Evolutionary conservation across 2,888 invertebrate species (phyloP).

Genomic region (Rhagophthalmus giganteus): DNA sequence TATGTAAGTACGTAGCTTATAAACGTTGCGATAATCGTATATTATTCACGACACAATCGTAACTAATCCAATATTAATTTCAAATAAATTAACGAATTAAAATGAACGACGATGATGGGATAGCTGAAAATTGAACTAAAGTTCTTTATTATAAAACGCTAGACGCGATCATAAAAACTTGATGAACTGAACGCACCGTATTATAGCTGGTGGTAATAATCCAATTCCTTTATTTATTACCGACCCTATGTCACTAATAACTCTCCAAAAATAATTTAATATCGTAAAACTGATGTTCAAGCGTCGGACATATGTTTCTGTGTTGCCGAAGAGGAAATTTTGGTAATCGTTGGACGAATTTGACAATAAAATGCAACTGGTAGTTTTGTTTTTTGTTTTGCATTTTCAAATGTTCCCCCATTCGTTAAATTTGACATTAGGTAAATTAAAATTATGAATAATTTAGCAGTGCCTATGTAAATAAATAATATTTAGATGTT

Average conservation of each 20-base stretch:
- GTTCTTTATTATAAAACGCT: constrained; percentile 1
- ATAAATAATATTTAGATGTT: no score
- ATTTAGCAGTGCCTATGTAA: no score
- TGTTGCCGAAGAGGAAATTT: no score
- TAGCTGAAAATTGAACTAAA: background rate
- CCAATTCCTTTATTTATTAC: constrained; percentile 38
- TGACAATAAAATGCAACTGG: no score
- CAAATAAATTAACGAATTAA: background rate
- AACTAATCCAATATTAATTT: background rate
- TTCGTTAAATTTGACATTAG: no score
- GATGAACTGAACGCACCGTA: constrained; percentile 21
- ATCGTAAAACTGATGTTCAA: constrained; percentile 23
- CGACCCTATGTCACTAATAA: constrained; percentile 26
- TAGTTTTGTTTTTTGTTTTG: no score
- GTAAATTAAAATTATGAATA: no score
- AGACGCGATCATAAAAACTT: constrained; percentile 12
- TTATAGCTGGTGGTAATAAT: constrained; percentile 34
- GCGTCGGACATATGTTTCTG: background rate
- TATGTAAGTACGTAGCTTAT: constrained; percentile 1
- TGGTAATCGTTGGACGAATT: no score
- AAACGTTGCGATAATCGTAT: background rate
- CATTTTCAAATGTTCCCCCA: no score
- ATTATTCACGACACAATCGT: background rate
- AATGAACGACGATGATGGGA: background rate
- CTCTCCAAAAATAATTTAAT: constrained; percentile 31